Conservation (phyloP, 2,888 invertebrate genomes). For the Ormyrus thymus region DNA sequence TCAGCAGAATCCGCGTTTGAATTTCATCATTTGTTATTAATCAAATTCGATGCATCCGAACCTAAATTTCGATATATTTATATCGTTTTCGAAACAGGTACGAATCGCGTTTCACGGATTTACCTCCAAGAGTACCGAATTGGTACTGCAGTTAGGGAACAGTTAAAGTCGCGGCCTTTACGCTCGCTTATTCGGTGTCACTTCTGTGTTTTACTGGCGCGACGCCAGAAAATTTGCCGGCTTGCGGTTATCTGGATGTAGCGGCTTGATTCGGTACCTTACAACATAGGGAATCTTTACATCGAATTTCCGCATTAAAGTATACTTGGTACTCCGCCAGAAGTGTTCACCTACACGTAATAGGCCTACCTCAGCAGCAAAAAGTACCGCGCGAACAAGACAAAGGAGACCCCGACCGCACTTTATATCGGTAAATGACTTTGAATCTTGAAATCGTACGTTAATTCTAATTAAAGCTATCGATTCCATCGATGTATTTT, state of each 20-base stretch:
- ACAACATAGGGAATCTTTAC: conserved; percentile 9
- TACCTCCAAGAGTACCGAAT: neutral
- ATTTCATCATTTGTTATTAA: neutral
- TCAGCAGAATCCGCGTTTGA: too few species aligned
- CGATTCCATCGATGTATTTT: too few species aligned
- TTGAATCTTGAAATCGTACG: too few species aligned
- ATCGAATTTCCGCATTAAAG: conserved; percentile 21
- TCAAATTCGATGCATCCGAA: neutral
- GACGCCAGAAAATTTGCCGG: conserved; percentile 5
- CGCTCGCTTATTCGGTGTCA: conserved; percentile 14
- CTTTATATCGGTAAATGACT: too few species aligned
- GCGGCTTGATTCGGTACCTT: conserved; percentile 5
- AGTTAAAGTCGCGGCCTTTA: conserved; percentile 1
- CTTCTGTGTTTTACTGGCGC: neutral
- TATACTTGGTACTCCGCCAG: neutral
- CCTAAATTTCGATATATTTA: neutral
- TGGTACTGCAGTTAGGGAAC: neutral
- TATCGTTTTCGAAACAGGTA: neutral
- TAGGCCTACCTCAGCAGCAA: neutral
- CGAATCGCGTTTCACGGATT: neutral
- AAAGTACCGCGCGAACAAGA: too few species aligned
- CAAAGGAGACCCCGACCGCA: too few species aligned
- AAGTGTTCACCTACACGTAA: neutral
- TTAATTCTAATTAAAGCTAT: too few species aligned
- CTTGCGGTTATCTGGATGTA: neutral